Conservation (phyloP, 2,797 vertebrate genomes). For the Mustela erminea region DNA sequence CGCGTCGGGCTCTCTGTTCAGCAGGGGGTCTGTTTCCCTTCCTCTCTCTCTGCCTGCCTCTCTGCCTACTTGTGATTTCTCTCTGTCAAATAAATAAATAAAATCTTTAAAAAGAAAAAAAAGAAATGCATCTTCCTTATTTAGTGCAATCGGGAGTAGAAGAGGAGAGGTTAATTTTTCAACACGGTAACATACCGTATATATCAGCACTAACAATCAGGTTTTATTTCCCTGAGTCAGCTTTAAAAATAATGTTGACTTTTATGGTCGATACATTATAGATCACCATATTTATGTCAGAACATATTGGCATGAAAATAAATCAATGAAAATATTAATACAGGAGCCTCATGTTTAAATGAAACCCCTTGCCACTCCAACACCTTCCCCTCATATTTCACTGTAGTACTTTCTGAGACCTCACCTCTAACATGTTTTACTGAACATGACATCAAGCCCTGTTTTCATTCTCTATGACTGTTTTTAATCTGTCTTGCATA, state of each 20-base stretch:
- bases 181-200: not conserved
- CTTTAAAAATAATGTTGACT: slow-evolving; percentile 85
- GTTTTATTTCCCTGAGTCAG: slow-evolving; percentile 85
- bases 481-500: slow-evolving; percentile 62
- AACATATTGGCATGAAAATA: slow-evolving; percentile 83
- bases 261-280: slow-evolving; percentile 77
- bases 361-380: slow-evolving; percentile 65
- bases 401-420: not conserved
- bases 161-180: slow-evolving; percentile 51
- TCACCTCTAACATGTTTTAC: slow-evolving; percentile 66
- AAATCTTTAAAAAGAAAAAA: no score
- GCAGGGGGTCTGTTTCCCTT: no score
- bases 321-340: slow-evolving; percentile 82
- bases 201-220: slow-evolving; percentile 76
- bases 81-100: no score
- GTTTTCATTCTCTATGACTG: slow-evolving; percentile 32
- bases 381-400: slow-evolving; percentile 48
- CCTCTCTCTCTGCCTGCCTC: no score
- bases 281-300: slow-evolving; percentile 81
- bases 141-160: not conserved
- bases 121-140: not conserved
- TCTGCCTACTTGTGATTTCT: no score
- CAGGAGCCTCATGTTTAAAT: slow-evolving; percentile 72
- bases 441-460: slow-evolving; percentile 69
- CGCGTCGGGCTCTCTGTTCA: no score